Evolutionary conservation across 2,113 vertebrate species (phyloP), one percentile per base, ranked within the genome.

Genomic region (Stictonetta naevosa): DNA sequence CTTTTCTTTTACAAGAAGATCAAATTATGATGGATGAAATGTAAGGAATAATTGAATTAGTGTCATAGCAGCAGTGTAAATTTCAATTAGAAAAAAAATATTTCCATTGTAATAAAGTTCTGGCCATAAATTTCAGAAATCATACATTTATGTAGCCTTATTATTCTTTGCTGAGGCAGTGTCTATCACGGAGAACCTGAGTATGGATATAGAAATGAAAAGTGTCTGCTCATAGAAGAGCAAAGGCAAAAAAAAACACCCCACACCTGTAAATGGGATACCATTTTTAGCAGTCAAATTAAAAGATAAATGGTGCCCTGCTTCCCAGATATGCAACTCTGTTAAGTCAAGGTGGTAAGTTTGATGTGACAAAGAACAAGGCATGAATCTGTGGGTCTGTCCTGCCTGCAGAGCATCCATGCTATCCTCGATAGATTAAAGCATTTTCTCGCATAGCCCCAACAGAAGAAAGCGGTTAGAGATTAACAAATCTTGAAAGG

Each of bases 61-160:
- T 87, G 56, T 42, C 73, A 85, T 93, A 88, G 95, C 22, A 93
- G 60, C 33, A 78, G 38, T 23, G 7, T 78, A 92, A 53, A 94
- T 77, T 94, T 88, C 80, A 92, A 88, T 92, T 96, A 91, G 64
- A 71, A 91, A 90, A 96, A 96, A 90, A 86, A 78, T 64, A 94
- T 91, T 95, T 97, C 92, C 62, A 82, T 62, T 72, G 28, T 88
- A 59, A 90, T 88, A 88, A 96, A 90, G 52, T 78, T 84, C 48
- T 87, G 34, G 26, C 16, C 44, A 90, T 94, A 95, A 72, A 93
- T 94, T 96, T 94, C 50, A 86, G 38, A 92, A 91, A 92, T 80
- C 36, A 72, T 68, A 53, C 11, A 20, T 84, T 94, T 90, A 86
- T 81, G 64, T 75, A 95, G 60, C 29, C 20, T 81, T 86, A 29